These are phyloP conservation scores for Lepidurus packardi DNA, from an alignment of 1,140 invertebrate genomes.

Conservation along the genomic window DNA sequence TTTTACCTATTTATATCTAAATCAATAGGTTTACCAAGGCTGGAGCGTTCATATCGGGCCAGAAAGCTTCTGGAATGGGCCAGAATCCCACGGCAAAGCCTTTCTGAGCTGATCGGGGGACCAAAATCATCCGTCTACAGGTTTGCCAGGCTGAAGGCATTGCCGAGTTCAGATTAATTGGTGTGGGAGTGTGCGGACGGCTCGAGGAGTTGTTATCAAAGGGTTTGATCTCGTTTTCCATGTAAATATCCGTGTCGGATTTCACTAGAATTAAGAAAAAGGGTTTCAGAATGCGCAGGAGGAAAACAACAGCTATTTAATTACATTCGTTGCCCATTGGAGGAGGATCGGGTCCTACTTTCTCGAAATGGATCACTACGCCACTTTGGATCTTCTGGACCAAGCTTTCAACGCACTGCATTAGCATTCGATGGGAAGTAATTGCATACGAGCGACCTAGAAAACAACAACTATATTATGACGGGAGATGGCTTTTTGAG, in stretches of 20 bases:
- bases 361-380: constrained; percentile 96
- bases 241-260: background rate
- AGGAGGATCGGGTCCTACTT: constrained; percentile 81
- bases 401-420: constrained; percentile 92
- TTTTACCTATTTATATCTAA: constrained; percentile 34
- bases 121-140: constrained; percentile 84
- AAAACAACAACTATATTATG: constrained; percentile 41
- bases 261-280: constrained; percentile 7
- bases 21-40: constrained; percentile 52
- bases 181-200: background rate
- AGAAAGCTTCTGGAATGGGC: constrained; percentile 97
- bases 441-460: constrained; percentile 89
- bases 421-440: constrained; percentile 87
- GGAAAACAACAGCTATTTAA: background rate
- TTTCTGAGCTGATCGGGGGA: constrained; percentile 84
- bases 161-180: background rate
- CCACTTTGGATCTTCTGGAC: constrained; percentile 96
- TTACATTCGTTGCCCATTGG: constrained; percentile 51
- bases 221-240: background rate
- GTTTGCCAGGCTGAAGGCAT: constrained; percentile 62
- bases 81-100: constrained; percentile 91
- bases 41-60: constrained; percentile 79
- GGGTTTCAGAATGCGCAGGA: background rate
- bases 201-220: constrained; percentile 1
- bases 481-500: background rate